Conservation (phyloP, 2,888 invertebrate genomes). For the Strigamia transsilvanica region DNA sequence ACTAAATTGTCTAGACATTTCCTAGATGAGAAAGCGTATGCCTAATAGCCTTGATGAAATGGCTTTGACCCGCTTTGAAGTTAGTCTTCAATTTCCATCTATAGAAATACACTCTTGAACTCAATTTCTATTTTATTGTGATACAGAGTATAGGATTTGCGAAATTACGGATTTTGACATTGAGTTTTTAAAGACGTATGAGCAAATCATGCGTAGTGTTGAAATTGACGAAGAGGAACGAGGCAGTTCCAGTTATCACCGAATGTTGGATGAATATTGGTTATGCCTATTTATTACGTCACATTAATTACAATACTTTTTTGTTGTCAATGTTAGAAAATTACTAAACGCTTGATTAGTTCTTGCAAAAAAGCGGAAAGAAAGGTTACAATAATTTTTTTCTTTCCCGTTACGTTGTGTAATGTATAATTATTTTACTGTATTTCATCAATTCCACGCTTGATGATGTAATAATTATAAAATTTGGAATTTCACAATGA, state of each 20-base stretch:
- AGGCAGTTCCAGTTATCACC: too few relatives aligned
- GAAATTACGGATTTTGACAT: not conserved
- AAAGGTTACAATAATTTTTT: too few relatives aligned
- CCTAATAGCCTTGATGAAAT: conserved; percentile 3
- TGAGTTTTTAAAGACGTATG: not conserved
- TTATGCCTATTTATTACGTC: too few relatives aligned
- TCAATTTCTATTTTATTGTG: not conserved
- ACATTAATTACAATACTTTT: too few relatives aligned
- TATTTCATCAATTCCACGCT: not conserved
- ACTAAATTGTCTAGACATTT: conserved; percentile 1
- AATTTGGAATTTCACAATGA: not conserved
- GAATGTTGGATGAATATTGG: too few relatives aligned
- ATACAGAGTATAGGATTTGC: conserved; percentile 4
- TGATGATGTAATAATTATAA: not conserved
- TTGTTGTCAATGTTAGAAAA: too few relatives aligned
- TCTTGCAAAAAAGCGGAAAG: too few relatives aligned
- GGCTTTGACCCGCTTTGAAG: conserved; percentile 32
- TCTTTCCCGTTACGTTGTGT: too few relatives aligned
- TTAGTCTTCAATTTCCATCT: conserved; percentile 32
- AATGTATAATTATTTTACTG: too few relatives aligned
- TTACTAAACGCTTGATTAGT: too few relatives aligned
- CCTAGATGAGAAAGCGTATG: not conserved
- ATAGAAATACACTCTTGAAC: conserved; percentile 28
- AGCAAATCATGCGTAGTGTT: too few relatives aligned
- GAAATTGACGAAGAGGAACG: too few relatives aligned